Conservation (phyloP, 2,888 invertebrate genomes). For the Hypomecis punctinalis region DNA sequence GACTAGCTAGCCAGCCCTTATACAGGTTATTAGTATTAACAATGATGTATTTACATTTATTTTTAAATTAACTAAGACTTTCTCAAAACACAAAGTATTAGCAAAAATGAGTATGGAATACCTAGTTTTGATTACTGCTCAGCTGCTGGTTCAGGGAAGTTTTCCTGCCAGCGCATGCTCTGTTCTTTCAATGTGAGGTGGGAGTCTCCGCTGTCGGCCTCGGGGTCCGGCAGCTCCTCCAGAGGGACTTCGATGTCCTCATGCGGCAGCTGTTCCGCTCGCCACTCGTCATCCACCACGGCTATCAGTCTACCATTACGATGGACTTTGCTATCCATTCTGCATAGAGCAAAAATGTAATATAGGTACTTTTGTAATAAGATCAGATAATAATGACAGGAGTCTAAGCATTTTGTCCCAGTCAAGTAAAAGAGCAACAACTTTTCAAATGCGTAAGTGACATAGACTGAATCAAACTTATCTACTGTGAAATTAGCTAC, state of each 20-base stretch:
- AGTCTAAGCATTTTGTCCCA: no score
- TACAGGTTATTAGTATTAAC: no score
- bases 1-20: no score
- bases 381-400: background rate
- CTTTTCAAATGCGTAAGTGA: no score
- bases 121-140: conserved; percentile 77
- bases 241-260: conserved; percentile 94
- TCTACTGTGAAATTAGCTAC: no score
- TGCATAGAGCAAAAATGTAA: conserved; percentile 40
- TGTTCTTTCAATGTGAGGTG: conserved; percentile 95
- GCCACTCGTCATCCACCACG: conserved; percentile 94
- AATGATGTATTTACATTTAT: no score
- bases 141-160: conserved; percentile 81
- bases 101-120: conserved; percentile 48
- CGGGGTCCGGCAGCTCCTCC: conserved; percentile 95
- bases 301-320: conserved; percentile 91
- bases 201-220: conserved; percentile 96
- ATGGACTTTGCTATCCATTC: conserved; percentile 92
- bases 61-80: no score
- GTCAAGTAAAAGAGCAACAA: no score
- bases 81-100: no score
- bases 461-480: no score
- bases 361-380: background rate
- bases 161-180: conserved; percentile 88
- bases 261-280: conserved; percentile 91